Evolutionary conservation across 2,888 invertebrate genomes (phyloP).

Genomic region (Ormyrus thymus): DNA sequence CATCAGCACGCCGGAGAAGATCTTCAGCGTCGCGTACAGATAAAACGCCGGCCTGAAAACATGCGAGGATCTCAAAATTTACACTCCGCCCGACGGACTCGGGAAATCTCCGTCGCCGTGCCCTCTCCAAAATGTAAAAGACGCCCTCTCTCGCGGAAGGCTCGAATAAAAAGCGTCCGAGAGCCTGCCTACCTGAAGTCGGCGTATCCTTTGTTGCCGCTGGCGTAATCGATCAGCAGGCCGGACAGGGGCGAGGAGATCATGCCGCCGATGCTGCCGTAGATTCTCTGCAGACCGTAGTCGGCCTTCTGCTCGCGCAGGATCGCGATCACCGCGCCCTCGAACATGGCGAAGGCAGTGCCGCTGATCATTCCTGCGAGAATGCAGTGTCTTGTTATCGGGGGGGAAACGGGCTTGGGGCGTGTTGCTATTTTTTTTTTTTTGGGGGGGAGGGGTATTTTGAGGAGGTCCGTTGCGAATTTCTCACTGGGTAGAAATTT

Average conservation of each 20-base stretch:
- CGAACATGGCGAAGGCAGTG: slow-evolving; percentile 87
- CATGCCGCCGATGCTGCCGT: slow-evolving; percentile 86
- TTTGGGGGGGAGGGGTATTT: background rate
- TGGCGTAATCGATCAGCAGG: slow-evolving; percentile 84
- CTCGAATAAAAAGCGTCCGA: too few species aligned
- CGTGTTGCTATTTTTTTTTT: background rate
- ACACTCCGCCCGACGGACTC: too few species aligned
- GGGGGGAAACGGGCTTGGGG: background rate
- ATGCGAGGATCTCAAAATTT: too few species aligned
- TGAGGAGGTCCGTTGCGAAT: too few species aligned
- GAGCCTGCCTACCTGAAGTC: slow-evolving; percentile 82
- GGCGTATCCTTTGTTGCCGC: slow-evolving; percentile 81
- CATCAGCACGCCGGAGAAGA: slow-evolving; percentile 82
- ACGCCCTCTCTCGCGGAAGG: too few species aligned
- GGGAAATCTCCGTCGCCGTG: too few species aligned
- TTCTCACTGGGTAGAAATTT: too few species aligned
- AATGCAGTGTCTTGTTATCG: background rate
- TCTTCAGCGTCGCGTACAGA: slow-evolving; percentile 83
- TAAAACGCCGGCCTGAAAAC: slow-evolving; percentile 85
- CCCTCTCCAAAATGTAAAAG: too few species aligned
- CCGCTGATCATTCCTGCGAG: slow-evolving; percentile 81
- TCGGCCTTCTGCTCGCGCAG: slow-evolving; percentile 85
- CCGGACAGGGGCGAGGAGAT: slow-evolving; percentile 87
- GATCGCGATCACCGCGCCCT: slow-evolving; percentile 87
- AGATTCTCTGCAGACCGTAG: slow-evolving; percentile 86